Evolutionary conservation across 2,113 vertebrate genomes (phyloP).

Genomic region (Mastomys coucha): DNA sequence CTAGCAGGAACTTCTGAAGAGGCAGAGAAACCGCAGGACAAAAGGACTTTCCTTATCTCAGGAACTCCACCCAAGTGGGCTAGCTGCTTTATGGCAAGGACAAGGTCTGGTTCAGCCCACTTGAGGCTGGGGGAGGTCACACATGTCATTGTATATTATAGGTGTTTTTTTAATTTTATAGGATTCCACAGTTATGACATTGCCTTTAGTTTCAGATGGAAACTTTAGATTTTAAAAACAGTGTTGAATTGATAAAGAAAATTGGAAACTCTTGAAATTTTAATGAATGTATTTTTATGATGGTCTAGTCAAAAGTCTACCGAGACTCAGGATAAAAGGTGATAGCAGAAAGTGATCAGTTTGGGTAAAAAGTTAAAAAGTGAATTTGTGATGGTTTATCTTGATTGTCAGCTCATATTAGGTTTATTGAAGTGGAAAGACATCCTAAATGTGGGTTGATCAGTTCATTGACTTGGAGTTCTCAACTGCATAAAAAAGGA

Average conservation of each 20-base stretch:
- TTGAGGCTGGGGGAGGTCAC: no score
- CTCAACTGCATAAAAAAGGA: not conserved
- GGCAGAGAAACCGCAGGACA: no score
- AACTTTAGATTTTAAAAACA: not conserved
- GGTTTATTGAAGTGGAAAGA: not conserved
- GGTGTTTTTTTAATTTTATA: not conserved
- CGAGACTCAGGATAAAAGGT: not conserved
- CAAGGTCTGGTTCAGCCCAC: no score
- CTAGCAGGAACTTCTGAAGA: no score
- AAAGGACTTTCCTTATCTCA: no score
- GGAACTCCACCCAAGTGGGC: no score
- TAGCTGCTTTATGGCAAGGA: no score
- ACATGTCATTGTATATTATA: not conserved
- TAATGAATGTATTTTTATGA: not conserved
- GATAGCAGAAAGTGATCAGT: not conserved
- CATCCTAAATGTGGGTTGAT: not conserved
- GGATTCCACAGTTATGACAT: not conserved
- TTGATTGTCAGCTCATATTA: not conserved
- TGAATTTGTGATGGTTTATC: not conserved
- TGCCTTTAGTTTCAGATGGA: not conserved
- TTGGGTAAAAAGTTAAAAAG: not conserved
- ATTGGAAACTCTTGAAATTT: not conserved
- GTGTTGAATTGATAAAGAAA: not conserved
- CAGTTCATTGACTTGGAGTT: not conserved
- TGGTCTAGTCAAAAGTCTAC: not conserved